phyloP scores from a whole-genome alignment of 2,888 invertebrate species.

The Drosophila hamatofila region DNA sequence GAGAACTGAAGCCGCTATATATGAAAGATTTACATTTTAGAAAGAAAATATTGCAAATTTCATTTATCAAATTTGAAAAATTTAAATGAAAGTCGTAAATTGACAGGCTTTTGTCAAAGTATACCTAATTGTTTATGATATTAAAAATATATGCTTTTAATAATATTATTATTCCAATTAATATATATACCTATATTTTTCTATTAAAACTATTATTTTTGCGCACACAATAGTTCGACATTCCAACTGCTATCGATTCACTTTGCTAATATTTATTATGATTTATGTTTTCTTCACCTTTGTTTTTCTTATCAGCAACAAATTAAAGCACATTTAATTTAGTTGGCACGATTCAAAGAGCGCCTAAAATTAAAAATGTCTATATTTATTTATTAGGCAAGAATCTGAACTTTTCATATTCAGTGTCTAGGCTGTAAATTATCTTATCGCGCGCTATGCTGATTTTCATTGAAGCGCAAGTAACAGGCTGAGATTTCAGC shows the following conservation, averaged over 20 bases:
- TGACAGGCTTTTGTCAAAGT: no score
- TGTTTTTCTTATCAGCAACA: constrained; percentile 45
- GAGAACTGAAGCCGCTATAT: no score
- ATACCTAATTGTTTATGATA: no score
- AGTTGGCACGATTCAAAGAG: constrained; percentile 21
- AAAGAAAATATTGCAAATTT: no score
- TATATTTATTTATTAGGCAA: constrained; percentile 31
- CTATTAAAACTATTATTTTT: no score
- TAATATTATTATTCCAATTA: no score
- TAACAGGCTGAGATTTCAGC: constrained; percentile 16
- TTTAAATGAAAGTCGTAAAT: no score
- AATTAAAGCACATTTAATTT: constrained; percentile 61
- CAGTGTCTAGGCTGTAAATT: constrained; percentile 26
- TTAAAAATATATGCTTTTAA: no score
- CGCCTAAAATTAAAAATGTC: background rate
- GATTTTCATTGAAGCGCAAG: constrained; percentile 16
- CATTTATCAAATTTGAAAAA: no score
- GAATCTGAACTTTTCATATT: constrained; percentile 20
- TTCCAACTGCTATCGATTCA: constrained; percentile 1
- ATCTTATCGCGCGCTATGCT: constrained; percentile 38
- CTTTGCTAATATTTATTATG: constrained; percentile 2
- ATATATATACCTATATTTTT: no score
- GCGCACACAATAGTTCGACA: background rate
- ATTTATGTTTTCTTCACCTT: constrained; percentile 20
- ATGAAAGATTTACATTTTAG: no score